Conservation (phyloP, 1,140 invertebrate species). For the Campoletis sonorensis region DNA sequence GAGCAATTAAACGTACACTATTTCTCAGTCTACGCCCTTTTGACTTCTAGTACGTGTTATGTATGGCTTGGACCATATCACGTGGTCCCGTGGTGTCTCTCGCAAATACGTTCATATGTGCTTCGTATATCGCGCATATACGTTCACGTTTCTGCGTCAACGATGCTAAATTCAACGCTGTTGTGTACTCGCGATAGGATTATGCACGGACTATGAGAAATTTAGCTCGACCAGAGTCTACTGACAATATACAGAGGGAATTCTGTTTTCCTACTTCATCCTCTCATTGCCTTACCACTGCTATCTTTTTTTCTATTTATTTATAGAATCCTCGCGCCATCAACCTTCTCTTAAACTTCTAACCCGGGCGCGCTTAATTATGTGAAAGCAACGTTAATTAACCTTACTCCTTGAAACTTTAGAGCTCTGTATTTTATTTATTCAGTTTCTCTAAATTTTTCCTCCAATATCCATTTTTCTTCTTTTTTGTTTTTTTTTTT, state of each 20-base stretch:
- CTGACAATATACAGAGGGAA: no score
- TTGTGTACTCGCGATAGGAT: not conserved
- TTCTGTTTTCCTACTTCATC: no score
- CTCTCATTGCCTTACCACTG: no score
- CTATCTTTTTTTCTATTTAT: constrained; percentile 3
- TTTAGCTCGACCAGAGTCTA: not conserved
- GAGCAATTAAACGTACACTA: not conserved
- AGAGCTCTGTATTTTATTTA: not conserved
- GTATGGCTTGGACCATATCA: not conserved
- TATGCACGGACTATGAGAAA: no score
- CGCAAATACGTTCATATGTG: constrained; percentile 1
- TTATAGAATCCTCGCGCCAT: constrained; percentile 26
- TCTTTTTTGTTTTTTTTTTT: no score
- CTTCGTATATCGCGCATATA: not conserved
- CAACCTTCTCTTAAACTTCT: constrained; percentile 56
- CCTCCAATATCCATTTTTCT: not conserved
- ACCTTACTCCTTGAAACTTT: constrained; percentile 30
- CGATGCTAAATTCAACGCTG: constrained; percentile 14
- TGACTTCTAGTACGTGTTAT: no score
- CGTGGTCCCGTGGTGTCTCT: not conserved
- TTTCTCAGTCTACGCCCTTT: no score
- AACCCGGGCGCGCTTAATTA: no score
- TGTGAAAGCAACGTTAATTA: constrained; percentile 59
- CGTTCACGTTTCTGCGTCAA: constrained; percentile 24
- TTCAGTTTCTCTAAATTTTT: not conserved